Conservation (phyloP, 2,888 invertebrate genomes). For the Gortyna flavago region DNA sequence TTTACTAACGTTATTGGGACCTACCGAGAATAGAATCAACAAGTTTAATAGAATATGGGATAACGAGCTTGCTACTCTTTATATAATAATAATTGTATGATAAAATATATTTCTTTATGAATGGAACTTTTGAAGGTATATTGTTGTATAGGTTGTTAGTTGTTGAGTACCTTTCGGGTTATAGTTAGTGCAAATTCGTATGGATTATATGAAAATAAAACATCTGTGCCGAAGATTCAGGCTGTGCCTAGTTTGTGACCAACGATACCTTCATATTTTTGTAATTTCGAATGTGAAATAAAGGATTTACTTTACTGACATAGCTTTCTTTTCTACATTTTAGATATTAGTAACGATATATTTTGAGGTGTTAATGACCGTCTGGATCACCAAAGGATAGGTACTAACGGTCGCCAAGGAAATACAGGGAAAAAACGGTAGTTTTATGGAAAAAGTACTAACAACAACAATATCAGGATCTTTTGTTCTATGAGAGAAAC, state of each 20-base stretch:
- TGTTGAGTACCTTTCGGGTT: neutral
- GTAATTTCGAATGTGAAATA: too few species aligned
- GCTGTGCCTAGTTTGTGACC: too few species aligned
- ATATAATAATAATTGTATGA: conserved; percentile 1
- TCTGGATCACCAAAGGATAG: neutral
- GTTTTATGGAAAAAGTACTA: too few species aligned
- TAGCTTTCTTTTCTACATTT: neutral
- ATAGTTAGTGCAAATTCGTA: neutral
- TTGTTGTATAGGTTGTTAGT: neutral
- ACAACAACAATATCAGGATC: too few species aligned
- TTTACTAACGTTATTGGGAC: conserved; percentile 22
- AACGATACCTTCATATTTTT: too few species aligned
- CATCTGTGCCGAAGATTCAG: too few species aligned
- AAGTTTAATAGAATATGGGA: conserved; percentile 8
- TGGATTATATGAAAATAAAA: neutral
- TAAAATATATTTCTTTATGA: conserved; percentile 1
- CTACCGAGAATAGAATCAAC: conserved; percentile 11
- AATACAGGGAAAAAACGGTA: neutral
- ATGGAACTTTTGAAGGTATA: neutral
- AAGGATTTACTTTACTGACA: neutral
- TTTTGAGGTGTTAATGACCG: neutral
- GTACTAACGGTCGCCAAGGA: too few species aligned
- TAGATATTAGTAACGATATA: neutral
- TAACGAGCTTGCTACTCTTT: conserved; percentile 21
- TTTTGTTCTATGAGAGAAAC: neutral